Evolutionary conservation across 2,113 vertebrate genomes (phyloP), one percentile per base, ranked within the genome.

Genomic region (Camelus dromedarius): DNA sequence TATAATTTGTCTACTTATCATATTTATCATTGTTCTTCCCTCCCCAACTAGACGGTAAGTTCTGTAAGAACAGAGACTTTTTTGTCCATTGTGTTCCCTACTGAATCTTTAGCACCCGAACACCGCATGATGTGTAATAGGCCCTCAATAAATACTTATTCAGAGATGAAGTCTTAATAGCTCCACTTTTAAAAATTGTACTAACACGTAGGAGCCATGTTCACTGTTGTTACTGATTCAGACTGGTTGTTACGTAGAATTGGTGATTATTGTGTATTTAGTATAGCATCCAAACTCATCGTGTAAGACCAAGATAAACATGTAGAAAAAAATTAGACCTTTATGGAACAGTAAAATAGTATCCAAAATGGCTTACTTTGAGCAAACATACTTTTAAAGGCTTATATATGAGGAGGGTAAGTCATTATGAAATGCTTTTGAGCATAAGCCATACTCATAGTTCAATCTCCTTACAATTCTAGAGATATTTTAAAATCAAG

Each of bases 401-500:
- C n/a, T 93, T 69, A 24, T 48, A 15, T 54, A 16, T 83, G 28
- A 35, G 19, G 96, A 86, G 30, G 77, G 0, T 62, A 79, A 79
- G 8, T 91, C 15, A 46, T 72, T 81, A 38, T 56, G 13, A 96
- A 89, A 92, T 79, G 14, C 77, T 97, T 42, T 81, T 92, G 8
- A 84, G 69, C 19, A 12, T 60, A 42, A 54, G 19, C 26, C 32
- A n/a, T 67, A 14, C 3, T 81, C 28, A 52, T 58, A 83, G 38
- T 75, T 97, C 70, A 12, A 28, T 91, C 91, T 97, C 88, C 4
- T 16, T 66, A 8, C 9, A 84, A 28, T 81, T 92, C 38, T 67
- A 83, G 46, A 84, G 19, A 32, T 83, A 70, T 89, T 96, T 95
- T 97, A 38, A 92, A 38, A 32, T 84, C 32, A 90, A 73, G 5